Conservation (phyloP, 2,888 invertebrate species). For the Cryptus viduatorius region DNA sequence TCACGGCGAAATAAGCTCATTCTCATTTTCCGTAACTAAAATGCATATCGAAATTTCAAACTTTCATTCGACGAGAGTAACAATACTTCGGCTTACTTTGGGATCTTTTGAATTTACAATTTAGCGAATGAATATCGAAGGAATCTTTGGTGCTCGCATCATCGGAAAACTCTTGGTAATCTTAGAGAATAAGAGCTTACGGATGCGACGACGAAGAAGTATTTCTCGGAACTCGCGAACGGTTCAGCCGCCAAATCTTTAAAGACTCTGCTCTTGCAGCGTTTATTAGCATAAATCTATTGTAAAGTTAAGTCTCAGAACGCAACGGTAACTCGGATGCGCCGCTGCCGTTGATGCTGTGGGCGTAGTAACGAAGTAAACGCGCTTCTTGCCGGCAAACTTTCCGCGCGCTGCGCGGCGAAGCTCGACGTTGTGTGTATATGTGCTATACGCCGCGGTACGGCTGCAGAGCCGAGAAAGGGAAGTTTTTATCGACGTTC, state of each 20-base stretch:
- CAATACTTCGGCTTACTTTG: not conserved
- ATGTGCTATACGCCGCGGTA: not conserved
- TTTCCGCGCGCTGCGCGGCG: constrained; percentile 29
- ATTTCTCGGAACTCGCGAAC: constrained; percentile 15
- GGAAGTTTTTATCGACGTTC: constrained; percentile 53
- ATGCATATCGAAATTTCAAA: not conserved
- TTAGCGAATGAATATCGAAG: constrained; percentile 1
- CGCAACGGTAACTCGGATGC: constrained; percentile 38
- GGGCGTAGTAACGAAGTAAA: constrained; percentile 43
- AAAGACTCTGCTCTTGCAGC: constrained; percentile 22
- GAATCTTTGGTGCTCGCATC: not conserved
- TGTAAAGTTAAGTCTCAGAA: constrained; percentile 54
- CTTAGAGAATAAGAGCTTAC: constrained; percentile 6
- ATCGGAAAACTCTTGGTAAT: not conserved
- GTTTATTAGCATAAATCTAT: constrained; percentile 57
- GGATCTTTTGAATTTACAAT: constrained; percentile 9
- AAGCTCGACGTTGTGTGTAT: not conserved
- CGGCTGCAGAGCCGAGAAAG: not conserved
- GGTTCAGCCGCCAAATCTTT: constrained; percentile 31
- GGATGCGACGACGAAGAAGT: constrained; percentile 19
- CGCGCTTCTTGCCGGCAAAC: constrained; percentile 51
- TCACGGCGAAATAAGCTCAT: not conserved
- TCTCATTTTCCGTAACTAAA: constrained; percentile 5
- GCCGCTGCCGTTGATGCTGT: constrained; percentile 14
- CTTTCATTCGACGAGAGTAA: not conserved